Base-by-base conservation (phyloP, 92 coral and sea anemone genomes). In the Nematostella vectensis region DNA sequence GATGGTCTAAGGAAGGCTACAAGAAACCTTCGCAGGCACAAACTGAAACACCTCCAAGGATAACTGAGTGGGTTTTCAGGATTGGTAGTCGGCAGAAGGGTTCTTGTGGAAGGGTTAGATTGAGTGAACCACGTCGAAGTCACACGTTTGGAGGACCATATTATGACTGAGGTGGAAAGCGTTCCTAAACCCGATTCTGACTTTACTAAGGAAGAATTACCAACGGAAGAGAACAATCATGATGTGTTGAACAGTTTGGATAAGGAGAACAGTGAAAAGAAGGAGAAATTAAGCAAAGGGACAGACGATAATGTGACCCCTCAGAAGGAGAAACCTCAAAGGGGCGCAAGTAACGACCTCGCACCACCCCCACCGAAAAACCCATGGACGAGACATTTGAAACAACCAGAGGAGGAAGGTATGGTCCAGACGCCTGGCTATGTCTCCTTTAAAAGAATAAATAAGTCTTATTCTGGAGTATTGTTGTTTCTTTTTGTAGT, bases 91-190 rank as follows among this genome's bases (percentile, higher is more conserved):
- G 75, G 75, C 81, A 64, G 88, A 75, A 81, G 95, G 95, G 75
- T 75, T 76, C 95, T 84, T 80, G 87, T 59, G 75, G 80, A 72
- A 65, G 66, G 78, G 87, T 75, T 74, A 76, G 82, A 68, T 76
- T 62, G 76, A 61, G 36, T 76, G 73, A 72, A 64, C 69, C 75
- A 75, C 74, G 81, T 51, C 78, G 63, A 50, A 71, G 75, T 61
- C 65, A 50, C 64, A 72, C 88, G 77, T 75, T 78, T 68, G 72
- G 52, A 68, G 77, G 76, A 45, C 55, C 82, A 79, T 85, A 85
- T 85, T 85, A 85, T 85, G 95, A 85, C 88, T 85, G 95, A 85
- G 75, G 95, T 85, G 59, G 88, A 85, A 49, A 85, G 77, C 72
- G 79, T 76, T 54, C 75, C 95, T 68, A 85, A 67, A 59, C 55